Base-by-base conservation (phyloP, 2,113 vertebrate species). In the Phoenicopterus ruber region DNA sequence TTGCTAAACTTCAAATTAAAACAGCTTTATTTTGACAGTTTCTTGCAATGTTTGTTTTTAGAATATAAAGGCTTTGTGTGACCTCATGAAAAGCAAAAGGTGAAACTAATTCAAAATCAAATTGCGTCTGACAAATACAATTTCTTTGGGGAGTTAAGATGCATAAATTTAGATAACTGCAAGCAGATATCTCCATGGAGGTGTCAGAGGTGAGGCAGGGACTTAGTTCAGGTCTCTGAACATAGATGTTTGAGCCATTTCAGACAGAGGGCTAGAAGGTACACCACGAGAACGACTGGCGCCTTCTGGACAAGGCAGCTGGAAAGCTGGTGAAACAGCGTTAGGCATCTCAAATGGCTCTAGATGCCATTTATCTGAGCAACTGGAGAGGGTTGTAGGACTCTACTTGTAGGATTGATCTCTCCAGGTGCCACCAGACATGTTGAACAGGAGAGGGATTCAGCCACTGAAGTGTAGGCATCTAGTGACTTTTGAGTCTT, bases 21-120 rank as follows among this genome's bases (percentile, higher is more conserved):
- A 15, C 69, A 85, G 73, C 38, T 96, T 96, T 95, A 87, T 95
- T 97, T 91, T 94, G 87, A 79, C 73, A 54, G 80, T 79, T 82
- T 24, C 42, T 71, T 71, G 10, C 4, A 84, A 59, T 52, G 5
- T 59, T 71, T 85, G 21, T 54, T 91, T 88, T 91, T 49, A 14
- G 12, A 93, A 28, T 32, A 47, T 25, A 72, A 82, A 78, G 31
- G 6, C 20, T 81, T 84, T 82, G 3, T 49, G 22, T 57, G 47
- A 13, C n/a, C 15, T 91, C 12, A 32, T 65, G 44, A 72, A 89
- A 80, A 84, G 5, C 11, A 82, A 72, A 85, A 72, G 36, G 21
- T 44, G 57, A 69, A 91, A 46, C 17, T 70, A 63, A 44, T 61
- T 77, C 16, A 86, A 69, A 92, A 61, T 12, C 10, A 44, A 74